Evolutionary conservation across 35 echinoderm and acorn worm species (phyloP), one percentile per base, ranked within the genome.

Genomic region (Apostichopus japonicus): DNA sequence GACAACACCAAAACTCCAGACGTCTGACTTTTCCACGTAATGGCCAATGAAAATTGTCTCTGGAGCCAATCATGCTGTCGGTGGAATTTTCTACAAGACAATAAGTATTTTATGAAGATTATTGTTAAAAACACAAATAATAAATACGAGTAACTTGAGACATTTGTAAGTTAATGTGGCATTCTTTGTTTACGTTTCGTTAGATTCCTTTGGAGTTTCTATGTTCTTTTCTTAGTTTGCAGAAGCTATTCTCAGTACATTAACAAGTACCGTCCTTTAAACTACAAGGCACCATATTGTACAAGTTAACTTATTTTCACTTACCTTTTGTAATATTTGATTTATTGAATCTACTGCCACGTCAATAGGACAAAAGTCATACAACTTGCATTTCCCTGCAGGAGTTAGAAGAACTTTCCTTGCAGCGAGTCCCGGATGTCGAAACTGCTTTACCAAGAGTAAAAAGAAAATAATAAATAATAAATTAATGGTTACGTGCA

Each of bases 281-380:
- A 67, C 0, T 17, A 17, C 63, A 14, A 8, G 0, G 0, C 5
- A 67, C 5, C 1, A 67, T 67, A 67, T 67, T 67, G 63, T 9
- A 4, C 17, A 0, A 67, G 4, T 67, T 14, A 15, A 17, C 10
- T 67, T 6, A 67, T 67, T 67, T 67, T 33, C 27, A 33, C 6
- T 80, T 24, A 79, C 77, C 27, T 79, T 79, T 23, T 79, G 14
- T 6, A 79, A 79, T 24, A 79, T 79, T 44, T 79, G 77, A 79
- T 44, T 79, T 23, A 79, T 79, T 79, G 21, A 10, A 10, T 79
- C 77, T 22, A 10, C 1, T 13, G 78, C 24, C 7, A 80, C 5
- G 9, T 83, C 80, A 5, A 55, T 22, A 2, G 80, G 80, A 44
- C 80, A 83, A 56, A 83, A 55, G 17, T 83, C 80, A 9, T 55